Percentiles rank a stretch among this genome's conserved stretches.
These are phyloP conservation scores for Pseudomyrmex sp. DNA, from an alignment of 1,140 invertebrate species.

Conservation along the genomic window DNA sequence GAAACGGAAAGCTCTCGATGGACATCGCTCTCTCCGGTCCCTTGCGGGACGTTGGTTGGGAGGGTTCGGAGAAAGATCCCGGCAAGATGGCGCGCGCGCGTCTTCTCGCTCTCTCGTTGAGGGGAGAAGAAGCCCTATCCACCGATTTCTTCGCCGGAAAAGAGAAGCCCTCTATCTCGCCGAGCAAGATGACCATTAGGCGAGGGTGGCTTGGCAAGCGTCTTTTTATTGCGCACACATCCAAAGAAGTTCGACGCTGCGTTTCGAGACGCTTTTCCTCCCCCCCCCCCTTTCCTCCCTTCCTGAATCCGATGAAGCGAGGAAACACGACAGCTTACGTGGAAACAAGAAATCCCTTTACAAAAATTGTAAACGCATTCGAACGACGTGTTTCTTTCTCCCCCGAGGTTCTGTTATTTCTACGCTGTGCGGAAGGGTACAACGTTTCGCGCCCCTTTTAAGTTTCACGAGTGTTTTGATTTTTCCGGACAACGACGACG, in stretches of 20 bases:
- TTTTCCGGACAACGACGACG: not conserved
- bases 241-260: constrained; percentile 15
- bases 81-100: constrained; percentile 40
- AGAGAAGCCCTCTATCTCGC: constrained; percentile 54
- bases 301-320: constrained; percentile 10
- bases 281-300: too few relatives aligned
- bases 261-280: not conserved
- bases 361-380: constrained; percentile 27
- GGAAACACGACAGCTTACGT: constrained; percentile 20
- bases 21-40: constrained; percentile 51
- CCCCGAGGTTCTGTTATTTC: not conserved
- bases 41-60: constrained; percentile 34
- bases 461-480: not conserved
- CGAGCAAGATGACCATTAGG: constrained; percentile 57
- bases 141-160: constrained; percentile 47
- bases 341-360: constrained; percentile 21
- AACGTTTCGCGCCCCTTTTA: not conserved
- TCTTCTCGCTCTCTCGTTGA: not conserved
- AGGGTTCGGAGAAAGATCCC: constrained; percentile 51
- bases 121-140: constrained; percentile 16
- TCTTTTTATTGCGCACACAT: constrained; percentile 51
- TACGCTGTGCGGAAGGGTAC: not conserved
- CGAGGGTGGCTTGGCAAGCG: constrained; percentile 55
- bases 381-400: not conserved
- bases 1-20: constrained; percentile 68